Evolutionary conservation across 1,140 invertebrate genomes (phyloP).

Genomic region (silkworm (Bombyx mori)): DNA sequence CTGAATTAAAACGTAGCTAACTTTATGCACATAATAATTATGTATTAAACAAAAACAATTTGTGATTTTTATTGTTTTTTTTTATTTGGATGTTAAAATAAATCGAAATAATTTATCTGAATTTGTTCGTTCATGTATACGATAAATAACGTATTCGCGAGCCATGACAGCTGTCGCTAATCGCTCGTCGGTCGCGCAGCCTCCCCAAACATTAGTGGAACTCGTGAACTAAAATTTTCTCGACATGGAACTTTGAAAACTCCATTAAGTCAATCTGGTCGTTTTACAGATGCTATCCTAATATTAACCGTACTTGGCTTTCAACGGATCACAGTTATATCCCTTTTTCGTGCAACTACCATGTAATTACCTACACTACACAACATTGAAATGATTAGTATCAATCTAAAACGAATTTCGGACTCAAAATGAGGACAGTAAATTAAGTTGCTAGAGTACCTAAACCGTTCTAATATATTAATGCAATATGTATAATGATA

Average conservation of each 20-base stretch:
- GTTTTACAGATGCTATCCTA: constrained; percentile 57
- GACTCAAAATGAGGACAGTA: too few species aligned
- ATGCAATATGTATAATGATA: too few species aligned
- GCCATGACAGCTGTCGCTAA: constrained; percentile 55
- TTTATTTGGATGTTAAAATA: not conserved
- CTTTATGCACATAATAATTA: not conserved
- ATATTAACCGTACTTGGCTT: constrained; percentile 31
- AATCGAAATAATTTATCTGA: not conserved
- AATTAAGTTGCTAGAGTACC: too few species aligned
- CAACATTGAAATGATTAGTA: too few species aligned
- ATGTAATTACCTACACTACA: too few species aligned
- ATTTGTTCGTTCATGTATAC: constrained; percentile 18
- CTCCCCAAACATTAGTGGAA: constrained; percentile 31
- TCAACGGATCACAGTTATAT: too few species aligned
- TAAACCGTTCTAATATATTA: too few species aligned
- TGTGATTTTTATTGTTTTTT: not conserved
- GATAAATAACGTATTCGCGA: constrained; percentile 50
- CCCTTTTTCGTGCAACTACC: too few species aligned
- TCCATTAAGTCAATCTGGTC: constrained; percentile 61
- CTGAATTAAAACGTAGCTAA: not conserved
- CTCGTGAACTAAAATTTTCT: constrained; percentile 56
- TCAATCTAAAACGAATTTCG: too few species aligned
- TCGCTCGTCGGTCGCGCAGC: constrained; percentile 21
- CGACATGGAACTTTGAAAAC: constrained; percentile 53
- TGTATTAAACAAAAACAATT: not conserved